Conservation (phyloP, 2,888 invertebrate genomes). For the Teinopalpus imperialis region DNA sequence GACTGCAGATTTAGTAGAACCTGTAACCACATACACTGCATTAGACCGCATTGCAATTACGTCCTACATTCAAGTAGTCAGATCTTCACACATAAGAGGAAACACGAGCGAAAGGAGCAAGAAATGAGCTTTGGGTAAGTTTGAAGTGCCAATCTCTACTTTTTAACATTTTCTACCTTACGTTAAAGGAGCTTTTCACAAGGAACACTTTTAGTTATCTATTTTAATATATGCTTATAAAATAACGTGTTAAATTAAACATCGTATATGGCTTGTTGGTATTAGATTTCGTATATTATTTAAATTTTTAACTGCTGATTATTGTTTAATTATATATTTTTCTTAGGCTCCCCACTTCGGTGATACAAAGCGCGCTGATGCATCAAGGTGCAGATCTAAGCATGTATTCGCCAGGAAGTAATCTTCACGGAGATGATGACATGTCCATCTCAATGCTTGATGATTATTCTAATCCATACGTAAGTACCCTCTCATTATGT, state of each 20-base stretch:
- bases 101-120: conserved; percentile 96
- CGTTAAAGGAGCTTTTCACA: too few species aligned
- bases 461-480: conserved; percentile 64
- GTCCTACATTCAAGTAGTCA: conserved; percentile 98
- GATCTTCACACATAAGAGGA: conserved; percentile 97
- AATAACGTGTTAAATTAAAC: too few species aligned
- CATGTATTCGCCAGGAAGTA: conserved; percentile 73
- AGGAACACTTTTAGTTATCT: too few species aligned
- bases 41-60: conserved; percentile 96
- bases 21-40: conserved; percentile 99
- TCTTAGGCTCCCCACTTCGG: conserved; percentile 65
- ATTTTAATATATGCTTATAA: too few species aligned
- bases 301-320: neutral
- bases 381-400: conserved; percentile 73
- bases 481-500: too few species aligned
- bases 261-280: too few species aligned
- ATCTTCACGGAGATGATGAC: conserved; percentile 66
- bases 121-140: conserved; percentile 91
- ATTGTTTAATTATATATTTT: too few species aligned
- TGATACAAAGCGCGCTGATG: conserved; percentile 72
- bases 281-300: too few species aligned
- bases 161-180: too few species aligned
- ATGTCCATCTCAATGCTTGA: conserved; percentile 68
- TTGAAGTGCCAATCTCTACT: too few species aligned
- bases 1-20: conserved; percentile 96